phyloP scores from a whole-genome alignment of 2,113 vertebrate genomes.

The Heliornis fulica region DNA sequence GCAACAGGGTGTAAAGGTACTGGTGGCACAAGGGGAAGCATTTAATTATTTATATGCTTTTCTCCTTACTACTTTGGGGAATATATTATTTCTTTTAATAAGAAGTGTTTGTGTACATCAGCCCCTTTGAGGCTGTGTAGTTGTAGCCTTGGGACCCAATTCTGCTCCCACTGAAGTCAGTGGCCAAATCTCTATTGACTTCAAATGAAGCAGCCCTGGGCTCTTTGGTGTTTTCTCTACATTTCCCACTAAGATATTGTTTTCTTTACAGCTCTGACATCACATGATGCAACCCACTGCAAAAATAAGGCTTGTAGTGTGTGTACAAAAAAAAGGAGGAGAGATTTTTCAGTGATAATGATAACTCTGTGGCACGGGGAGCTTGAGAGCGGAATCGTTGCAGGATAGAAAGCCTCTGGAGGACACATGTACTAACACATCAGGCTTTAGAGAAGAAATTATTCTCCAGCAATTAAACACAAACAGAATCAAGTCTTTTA shows the following conservation, averaged over 20 bases:
- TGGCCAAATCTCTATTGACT: background rate
- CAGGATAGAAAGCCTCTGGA: background rate
- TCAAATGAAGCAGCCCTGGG: background rate
- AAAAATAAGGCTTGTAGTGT: slow-evolving; percentile 16
- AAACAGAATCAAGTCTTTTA: background rate
- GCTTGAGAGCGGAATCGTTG: background rate
- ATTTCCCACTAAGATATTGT: background rate
- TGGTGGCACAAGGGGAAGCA: background rate
- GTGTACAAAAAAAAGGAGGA: background rate
- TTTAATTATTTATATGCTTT: background rate
- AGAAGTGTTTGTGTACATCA: background rate
- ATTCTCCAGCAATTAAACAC: background rate
- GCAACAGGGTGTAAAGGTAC: background rate
- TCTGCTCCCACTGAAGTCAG: background rate
- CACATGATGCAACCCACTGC: slow-evolving; percentile 61
- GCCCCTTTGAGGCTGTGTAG: background rate
- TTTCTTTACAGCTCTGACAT: slow-evolving; percentile 41
- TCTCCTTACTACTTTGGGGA: background rate
- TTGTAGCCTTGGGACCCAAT: background rate
- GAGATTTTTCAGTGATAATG: background rate
- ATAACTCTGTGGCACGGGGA: background rate
- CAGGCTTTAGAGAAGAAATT: background rate
- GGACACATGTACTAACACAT: background rate
- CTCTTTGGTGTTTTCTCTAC: background rate
- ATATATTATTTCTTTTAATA: background rate